A percentile compares a stretch with the other conserved stretches of the same genome.
phyloP scores from a whole-genome alignment of 2,888 invertebrate species.

The Syritta pipiens region DNA sequence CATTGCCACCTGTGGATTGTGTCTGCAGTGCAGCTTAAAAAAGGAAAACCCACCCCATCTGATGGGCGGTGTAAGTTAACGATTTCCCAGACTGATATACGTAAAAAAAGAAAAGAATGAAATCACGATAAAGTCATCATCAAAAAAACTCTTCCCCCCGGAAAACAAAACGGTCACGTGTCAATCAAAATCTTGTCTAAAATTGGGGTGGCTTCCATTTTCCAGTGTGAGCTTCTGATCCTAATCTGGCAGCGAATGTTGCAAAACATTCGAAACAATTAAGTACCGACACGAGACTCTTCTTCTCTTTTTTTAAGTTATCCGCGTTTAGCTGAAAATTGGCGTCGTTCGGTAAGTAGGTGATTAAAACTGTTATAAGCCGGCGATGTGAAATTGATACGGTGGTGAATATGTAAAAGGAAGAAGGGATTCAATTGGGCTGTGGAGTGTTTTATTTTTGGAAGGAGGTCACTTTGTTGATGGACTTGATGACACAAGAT shows the following conservation, averaged over 20 bases:
- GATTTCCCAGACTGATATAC: conserved; percentile 64
- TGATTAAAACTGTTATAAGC: conserved; percentile 56
- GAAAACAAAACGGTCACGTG: conserved; percentile 56
- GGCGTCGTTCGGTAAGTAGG: conserved; percentile 51
- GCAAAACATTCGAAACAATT: conserved; percentile 79
- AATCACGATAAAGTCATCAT: conserved; percentile 28
- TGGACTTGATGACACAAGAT: no score
- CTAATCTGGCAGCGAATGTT: conserved; percentile 72
- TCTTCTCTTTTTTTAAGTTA: conserved; percentile 34
- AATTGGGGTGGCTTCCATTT: neutral
- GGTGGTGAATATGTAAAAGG: neutral
- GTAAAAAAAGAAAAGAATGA: neutral
- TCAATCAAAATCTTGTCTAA: conserved; percentile 42
- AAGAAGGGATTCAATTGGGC: neutral
- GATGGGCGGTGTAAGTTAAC: conserved; percentile 4
- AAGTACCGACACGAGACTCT: conserved; percentile 77
- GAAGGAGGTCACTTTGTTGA: no score
- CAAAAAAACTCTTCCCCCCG: conserved; percentile 1
- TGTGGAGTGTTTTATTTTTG: no score
- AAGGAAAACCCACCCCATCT: conserved; percentile 25
- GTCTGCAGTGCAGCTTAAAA: conserved; percentile 43
- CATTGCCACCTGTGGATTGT: conserved; percentile 62
- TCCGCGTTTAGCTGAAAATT: conserved; percentile 52
- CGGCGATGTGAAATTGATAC: conserved; percentile 62
- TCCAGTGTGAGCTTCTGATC: conserved; percentile 50